phyloP scores from a whole-genome alignment of 2,797 vertebrate genomes.

The Hydrocynus forskahlii region DNA sequence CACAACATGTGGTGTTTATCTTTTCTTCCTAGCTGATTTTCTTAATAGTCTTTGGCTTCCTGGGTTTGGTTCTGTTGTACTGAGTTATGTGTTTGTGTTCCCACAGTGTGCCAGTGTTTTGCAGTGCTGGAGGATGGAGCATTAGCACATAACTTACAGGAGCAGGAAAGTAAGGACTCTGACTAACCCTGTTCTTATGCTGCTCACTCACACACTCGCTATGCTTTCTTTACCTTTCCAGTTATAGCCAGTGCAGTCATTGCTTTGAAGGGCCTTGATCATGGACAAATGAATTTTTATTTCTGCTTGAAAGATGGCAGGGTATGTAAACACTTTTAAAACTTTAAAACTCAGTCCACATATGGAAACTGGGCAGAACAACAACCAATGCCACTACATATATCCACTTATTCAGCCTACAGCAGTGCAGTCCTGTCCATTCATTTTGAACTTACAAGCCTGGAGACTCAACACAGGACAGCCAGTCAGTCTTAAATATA shows the following conservation, averaged over 20 bases:
- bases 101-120: constrained; percentile 77
- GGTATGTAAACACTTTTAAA: not conserved
- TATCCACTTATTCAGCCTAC: too few species aligned
- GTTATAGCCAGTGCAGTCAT: not conserved
- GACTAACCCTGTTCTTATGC: constrained; percentile 1
- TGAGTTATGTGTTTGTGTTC: constrained; percentile 55
- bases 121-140: constrained; percentile 77
- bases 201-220: constrained; percentile 11
- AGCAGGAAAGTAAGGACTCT: constrained; percentile 80
- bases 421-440: not conserved
- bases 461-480: too few species aligned
- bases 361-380: not conserved
- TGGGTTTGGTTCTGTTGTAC: constrained; percentile 26
- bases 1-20: constrained; percentile 7
- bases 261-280: not conserved
- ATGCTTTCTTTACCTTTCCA: not conserved
- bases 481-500: too few species aligned
- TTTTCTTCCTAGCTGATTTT: constrained; percentile 12
- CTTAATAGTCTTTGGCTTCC: constrained; percentile 15
- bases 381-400: not conserved
- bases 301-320: too few species aligned
- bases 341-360: not conserved
- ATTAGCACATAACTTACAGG: constrained; percentile 78
- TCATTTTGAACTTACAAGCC: not conserved
- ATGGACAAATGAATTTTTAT: not conserved